Evolutionary conservation across 2,888 invertebrate genomes (phyloP), one percentile per base, ranked within the genome.

Genomic region (Phyto melanocephala): DNA sequence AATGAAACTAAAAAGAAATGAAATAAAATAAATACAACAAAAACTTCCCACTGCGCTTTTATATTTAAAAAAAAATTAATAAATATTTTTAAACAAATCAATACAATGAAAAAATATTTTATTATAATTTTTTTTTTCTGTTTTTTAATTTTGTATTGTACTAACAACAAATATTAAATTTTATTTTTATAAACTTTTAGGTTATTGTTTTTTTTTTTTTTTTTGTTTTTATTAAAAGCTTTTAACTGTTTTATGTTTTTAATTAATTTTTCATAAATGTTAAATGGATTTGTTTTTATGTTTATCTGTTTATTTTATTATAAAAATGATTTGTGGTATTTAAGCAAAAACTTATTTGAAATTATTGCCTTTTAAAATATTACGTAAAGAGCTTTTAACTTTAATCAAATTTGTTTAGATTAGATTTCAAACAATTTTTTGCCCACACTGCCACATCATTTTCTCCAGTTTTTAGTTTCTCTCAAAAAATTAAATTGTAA

Each of bases 31-130:
- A 87, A 89, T 89, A 90, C 89, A 89, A 89, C 88, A 90, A 89
- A 86, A 90, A 90, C 90, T 90, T 90, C 90, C 90, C 90, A 90
- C 90, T 90, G 90, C 90, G 90, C 90, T 90, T 90, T 88, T 86
- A 88, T 86, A 89, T 87, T 87, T 86, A 87, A 89, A 85, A 87
- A 87, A 86, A 87, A 85, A 60, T 35, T 13, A 74, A 60, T 45
- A 17, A 74, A 80, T 70, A 77, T 72, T 79, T 28, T 80, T 72
- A 81, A 76, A 82, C 67, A 76, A 67, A 70, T 84, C 75, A 74
- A 78, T 68, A 76, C 63, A 62, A 80, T 67, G 42, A 82, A 83
- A 75, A 84, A 81, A 82, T 72, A 22, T 78, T 81, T 81, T 85
- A 52, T 63, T 71, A 50, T 50, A 10, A 22, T 52, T 60, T 37